A percentile compares a stretch with the other conserved stretches of the same genome.
phyloP scores from a whole-genome alignment of 2,888 invertebrate genomes.

The Coremacera marginata region DNA sequence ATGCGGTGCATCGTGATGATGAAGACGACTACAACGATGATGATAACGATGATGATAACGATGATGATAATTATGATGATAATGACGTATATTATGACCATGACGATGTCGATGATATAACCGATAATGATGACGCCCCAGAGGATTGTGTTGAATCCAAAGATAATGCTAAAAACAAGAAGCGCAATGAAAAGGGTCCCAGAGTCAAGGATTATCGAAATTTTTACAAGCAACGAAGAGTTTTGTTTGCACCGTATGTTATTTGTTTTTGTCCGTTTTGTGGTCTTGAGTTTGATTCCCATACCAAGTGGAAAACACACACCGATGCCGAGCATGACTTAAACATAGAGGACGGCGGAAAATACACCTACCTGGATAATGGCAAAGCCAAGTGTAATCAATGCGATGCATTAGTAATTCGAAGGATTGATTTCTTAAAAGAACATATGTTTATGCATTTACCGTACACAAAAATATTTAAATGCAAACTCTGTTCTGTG shows the following conservation, averaged over 20 bases:
- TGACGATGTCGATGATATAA: not conserved
- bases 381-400: not conserved
- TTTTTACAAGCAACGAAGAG: not conserved
- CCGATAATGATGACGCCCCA: not conserved
- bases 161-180: not conserved
- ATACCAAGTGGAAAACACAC: not conserved
- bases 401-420: not conserved
- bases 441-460: not conserved
- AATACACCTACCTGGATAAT: not conserved
- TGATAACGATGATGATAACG: not conserved
- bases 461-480: not conserved
- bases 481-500: constrained; percentile 5
- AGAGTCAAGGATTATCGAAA: not conserved
- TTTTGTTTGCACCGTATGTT: not conserved
- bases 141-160: not conserved
- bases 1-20: not conserved
- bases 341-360: not conserved
- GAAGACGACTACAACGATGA: not conserved
- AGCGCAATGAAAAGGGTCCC: not conserved
- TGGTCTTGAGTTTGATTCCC: not conserved
- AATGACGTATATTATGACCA: not conserved
- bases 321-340: not conserved
- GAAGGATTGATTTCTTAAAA: not conserved
- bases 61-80: too few relatives aligned
- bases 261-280: not conserved